Percentiles rank a stretch among this genome's conserved stretches.
Evolutionary conservation across 92 coral and sea anemone genomes (phyloP).

Genomic region (Parazoanthus darwini): DNA sequence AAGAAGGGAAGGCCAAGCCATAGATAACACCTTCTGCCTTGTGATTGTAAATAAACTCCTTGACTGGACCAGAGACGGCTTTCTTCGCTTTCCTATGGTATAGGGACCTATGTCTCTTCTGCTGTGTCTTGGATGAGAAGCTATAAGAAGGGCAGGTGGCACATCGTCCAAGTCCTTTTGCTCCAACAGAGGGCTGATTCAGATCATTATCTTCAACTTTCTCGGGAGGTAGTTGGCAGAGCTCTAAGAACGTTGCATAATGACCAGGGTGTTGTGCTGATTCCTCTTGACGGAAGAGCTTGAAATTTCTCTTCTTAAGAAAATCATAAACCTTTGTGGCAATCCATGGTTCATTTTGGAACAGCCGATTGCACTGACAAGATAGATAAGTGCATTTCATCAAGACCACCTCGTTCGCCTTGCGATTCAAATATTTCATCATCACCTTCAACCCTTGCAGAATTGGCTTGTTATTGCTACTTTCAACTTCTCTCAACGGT

Average conservation of each 20-base stretch:
- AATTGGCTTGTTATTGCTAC: not conserved
- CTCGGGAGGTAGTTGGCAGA: too few relatives aligned
- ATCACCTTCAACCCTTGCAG: slow-evolving; percentile 33
- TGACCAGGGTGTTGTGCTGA: too few relatives aligned
- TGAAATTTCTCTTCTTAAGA: too few relatives aligned
- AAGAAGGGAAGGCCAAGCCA: slow-evolving; percentile 25
- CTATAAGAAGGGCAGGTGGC: too few relatives aligned
- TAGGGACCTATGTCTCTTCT: not conserved
- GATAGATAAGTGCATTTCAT: slow-evolving; percentile 50
- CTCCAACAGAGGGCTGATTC: too few relatives aligned
- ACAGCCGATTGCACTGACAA: slow-evolving; percentile 44
- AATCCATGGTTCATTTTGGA: not conserved
- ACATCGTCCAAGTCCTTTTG: too few relatives aligned
- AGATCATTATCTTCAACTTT: too few relatives aligned
- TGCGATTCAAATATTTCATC: slow-evolving; percentile 42
- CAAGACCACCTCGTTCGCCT: slow-evolving; percentile 52
- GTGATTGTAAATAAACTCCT: slow-evolving; percentile 10
- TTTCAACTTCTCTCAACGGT: slow-evolving; percentile 6
- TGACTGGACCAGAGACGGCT: not conserved
- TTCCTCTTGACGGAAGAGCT: too few relatives aligned
- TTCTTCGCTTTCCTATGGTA: too few relatives aligned
- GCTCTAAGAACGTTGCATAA: too few relatives aligned
- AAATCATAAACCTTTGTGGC: too few relatives aligned
- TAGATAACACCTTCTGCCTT: slow-evolving; percentile 5
- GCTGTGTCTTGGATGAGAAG: not conserved